These are phyloP conservation scores for Synodontis membranacea DNA, from an alignment of 2,113 vertebrate genomes.

Conservation along the genomic window DNA sequence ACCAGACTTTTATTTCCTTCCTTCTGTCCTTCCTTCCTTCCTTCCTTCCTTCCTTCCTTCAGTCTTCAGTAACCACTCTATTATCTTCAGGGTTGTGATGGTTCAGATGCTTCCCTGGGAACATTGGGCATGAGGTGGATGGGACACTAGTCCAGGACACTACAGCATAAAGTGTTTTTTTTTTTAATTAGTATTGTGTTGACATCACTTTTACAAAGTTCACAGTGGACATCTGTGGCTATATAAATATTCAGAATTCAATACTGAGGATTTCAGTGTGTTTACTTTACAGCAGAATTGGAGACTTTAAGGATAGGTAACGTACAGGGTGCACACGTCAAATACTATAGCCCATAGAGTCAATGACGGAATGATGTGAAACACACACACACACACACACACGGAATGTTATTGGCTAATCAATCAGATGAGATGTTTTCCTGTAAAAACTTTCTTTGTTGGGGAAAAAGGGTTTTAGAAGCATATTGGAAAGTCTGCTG, in stretches of 20 bases:
- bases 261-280: background rate
- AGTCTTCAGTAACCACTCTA: background rate
- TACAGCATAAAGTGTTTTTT: background rate
- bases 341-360: background rate
- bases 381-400: background rate
- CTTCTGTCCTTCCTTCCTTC: background rate
- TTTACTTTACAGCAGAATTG: background rate
- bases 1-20: background rate
- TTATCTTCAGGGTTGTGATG: background rate
- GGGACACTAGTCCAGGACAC: background rate
- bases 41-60: background rate
- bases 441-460: constrained; percentile 2
- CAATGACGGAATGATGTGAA: background rate
- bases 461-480: background rate
- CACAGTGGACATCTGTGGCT: background rate
- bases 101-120: background rate
- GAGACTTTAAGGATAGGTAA: background rate
- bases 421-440: background rate
- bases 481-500: background rate
- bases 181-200: background rate
- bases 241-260: background rate
- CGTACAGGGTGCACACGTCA: background rate
- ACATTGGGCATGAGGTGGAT: background rate
- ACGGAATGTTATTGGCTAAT: background rate
- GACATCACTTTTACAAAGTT: background rate